phyloP scores from a whole-genome alignment of 2,113 vertebrate species.

The Crocuta crocuta region DNA sequence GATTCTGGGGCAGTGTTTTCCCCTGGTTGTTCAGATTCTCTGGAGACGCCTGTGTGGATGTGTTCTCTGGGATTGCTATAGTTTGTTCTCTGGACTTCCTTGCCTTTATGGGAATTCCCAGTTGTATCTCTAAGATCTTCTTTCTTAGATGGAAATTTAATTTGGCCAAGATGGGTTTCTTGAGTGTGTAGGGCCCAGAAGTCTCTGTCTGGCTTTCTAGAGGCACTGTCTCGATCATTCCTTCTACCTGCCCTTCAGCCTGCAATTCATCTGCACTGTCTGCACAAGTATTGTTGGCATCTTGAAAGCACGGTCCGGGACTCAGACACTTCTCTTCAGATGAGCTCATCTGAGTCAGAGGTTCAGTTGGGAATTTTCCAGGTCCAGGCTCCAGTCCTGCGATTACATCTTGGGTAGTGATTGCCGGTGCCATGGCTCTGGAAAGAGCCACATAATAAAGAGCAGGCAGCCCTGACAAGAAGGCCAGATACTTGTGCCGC shows the following conservation, averaged over 20 bases:
- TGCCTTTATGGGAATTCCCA: constrained; percentile 38
- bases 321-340: not conserved
- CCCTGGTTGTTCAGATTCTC: not conserved
- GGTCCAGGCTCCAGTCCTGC: not conserved
- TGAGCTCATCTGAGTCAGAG: not conserved
- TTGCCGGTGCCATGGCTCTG: not conserved
- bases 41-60: not conserved
- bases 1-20: not conserved
- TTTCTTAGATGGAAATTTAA: constrained; percentile 75
- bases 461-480: constrained; percentile 72
- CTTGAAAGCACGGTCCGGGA: not conserved
- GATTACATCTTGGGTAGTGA: not conserved
- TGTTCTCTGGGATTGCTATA: not conserved
- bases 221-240: not conserved
- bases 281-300: not conserved
- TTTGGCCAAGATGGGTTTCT: not conserved
- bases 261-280: not conserved
- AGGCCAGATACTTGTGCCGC: constrained; percentile 67
- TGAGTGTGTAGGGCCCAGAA: not conserved
- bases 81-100: not conserved
- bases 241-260: not conserved
- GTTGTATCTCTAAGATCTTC: constrained; percentile 56
- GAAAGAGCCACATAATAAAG: constrained; percentile 55
- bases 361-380: not conserved
- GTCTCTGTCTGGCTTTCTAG: not conserved